Percentiles rank a stretch among this genome's conserved stretches.
phyloP scores from a whole-genome alignment of 2,888 invertebrate genomes.

The Aphodius sticticus region DNA sequence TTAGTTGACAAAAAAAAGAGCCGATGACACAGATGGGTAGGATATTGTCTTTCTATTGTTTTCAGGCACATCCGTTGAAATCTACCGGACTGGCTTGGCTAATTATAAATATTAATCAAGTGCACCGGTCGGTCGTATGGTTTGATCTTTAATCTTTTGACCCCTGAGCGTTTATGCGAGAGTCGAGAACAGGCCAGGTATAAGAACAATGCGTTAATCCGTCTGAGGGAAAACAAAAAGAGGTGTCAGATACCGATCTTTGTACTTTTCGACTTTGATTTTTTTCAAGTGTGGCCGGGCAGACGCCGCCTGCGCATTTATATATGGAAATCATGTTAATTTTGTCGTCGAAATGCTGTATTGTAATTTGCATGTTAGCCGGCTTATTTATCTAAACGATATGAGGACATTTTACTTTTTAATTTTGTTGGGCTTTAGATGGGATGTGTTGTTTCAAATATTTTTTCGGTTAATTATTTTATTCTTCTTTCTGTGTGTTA shows the following conservation, averaged over 20 bases:
- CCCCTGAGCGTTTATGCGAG: slow-evolving; percentile 38
- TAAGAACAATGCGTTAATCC: slow-evolving; percentile 8
- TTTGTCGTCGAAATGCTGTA: background rate
- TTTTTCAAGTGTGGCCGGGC: background rate
- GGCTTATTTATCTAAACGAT: background rate
- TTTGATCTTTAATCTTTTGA: slow-evolving; percentile 57
- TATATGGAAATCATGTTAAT: background rate
- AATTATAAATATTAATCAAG: slow-evolving; percentile 53
- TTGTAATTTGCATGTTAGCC: background rate
- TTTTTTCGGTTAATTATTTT: too few species aligned
- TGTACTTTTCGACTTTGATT: slow-evolving; percentile 4
- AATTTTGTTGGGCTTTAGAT: background rate
- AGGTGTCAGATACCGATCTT: background rate
- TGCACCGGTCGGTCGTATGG: slow-evolving; percentile 41
- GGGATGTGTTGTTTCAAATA: too few species aligned
- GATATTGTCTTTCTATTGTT: slow-evolving; percentile 19
- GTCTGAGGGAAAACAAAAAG: background rate
- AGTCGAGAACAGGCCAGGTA: background rate
- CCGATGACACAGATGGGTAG: slow-evolving; percentile 14
- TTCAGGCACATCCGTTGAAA: slow-evolving; percentile 47
- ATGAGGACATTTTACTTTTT: background rate
- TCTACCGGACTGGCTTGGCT: slow-evolving; percentile 43
- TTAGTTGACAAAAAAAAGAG: slow-evolving; percentile 15
- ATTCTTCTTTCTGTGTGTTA: too few species aligned
- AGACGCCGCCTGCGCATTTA: background rate